phyloP scores from a whole-genome alignment of 2,113 vertebrate species.

The Microtus oregoni region DNA sequence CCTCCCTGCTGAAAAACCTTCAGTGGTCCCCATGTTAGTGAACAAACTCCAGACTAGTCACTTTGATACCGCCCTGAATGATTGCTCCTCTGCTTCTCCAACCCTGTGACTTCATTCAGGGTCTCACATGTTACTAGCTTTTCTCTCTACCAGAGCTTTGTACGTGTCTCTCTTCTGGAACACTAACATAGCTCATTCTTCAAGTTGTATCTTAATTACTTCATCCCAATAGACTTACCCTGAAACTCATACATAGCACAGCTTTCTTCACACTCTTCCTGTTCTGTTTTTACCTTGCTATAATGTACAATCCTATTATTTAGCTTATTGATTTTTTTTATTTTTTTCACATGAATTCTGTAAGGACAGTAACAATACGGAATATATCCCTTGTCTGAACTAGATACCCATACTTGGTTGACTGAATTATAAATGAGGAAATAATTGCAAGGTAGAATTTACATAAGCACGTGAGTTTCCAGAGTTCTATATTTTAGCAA shows the following conservation, averaged over 20 bases:
- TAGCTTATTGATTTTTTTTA: neutral
- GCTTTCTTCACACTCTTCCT: neutral
- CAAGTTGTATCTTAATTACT: slow-evolving; percentile 14
- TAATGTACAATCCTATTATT: neutral
- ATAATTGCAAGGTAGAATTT: slow-evolving; percentile 16
- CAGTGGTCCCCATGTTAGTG: neutral
- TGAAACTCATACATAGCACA: slow-evolving; percentile 22
- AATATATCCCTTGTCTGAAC: neutral
- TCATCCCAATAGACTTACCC: neutral
- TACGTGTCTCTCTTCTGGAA: neutral
- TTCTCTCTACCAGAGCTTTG: neutral
- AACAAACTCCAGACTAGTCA: slow-evolving; percentile 9
- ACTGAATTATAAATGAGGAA: neutral
- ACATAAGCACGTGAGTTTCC: neutral
- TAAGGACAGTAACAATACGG: neutral
- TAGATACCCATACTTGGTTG: neutral
- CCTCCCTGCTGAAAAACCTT: slow-evolving; percentile 23
- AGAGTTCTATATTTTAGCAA: slow-evolving; percentile 19
- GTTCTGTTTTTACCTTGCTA: neutral
- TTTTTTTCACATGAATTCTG: neutral
- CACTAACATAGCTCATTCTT: neutral
- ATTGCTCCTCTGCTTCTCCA: neutral
- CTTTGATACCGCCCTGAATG: neutral
- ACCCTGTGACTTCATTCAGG: neutral
- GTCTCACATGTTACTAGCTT: neutral